These are phyloP conservation scores for Isurus oxyrinchus DNA, from an alignment of 2,113 vertebrate genomes.

Conservation along the genomic window DNA sequence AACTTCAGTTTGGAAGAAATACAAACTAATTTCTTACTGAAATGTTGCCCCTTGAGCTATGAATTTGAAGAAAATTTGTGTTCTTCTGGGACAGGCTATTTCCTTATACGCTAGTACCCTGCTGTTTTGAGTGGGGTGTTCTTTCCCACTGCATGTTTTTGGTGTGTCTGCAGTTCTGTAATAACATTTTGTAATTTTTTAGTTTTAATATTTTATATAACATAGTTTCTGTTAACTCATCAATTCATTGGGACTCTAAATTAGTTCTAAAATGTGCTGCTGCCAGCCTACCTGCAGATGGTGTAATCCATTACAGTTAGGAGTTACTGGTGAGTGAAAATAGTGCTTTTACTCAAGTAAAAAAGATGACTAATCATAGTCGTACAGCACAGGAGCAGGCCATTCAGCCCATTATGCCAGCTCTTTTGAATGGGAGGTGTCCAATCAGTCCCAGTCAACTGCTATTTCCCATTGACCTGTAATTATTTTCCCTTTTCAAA, in stretches of 20 bases:
- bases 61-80: too few relatives aligned
- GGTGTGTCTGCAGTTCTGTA: not conserved
- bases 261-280: not conserved
- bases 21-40: not conserved
- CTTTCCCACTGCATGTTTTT: not conserved
- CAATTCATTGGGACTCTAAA: not conserved
- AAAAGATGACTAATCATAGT: not conserved
- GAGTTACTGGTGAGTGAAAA: not conserved
- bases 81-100: not conserved
- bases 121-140: not conserved
- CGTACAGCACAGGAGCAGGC: not conserved
- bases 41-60: not conserved
- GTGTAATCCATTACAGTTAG: not conserved
- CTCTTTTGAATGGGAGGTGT: not conserved
- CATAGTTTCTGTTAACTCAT: not conserved
- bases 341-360: not conserved
- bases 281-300: not conserved
- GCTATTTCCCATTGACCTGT: not conserved
- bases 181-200: not conserved
- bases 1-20: not conserved
- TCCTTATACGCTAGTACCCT: not conserved
- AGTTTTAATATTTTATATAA: not conserved
- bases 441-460: not conserved
- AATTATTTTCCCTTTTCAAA: not conserved
- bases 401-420: not conserved